Evolutionary conservation across 2,113 vertebrate species (phyloP).

Genomic region (Thomomys bottae): DNA sequence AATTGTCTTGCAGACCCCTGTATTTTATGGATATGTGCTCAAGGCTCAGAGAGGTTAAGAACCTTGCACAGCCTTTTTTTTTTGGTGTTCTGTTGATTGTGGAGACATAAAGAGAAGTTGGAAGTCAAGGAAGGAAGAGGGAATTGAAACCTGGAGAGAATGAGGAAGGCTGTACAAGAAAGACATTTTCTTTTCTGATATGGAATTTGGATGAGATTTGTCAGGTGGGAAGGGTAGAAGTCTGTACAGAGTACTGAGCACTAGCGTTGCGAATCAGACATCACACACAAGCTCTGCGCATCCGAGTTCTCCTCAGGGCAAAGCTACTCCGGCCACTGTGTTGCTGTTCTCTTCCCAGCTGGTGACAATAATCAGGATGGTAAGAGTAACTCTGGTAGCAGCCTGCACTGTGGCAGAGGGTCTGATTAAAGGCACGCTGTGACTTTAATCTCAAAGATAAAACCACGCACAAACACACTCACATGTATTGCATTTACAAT

Average conservation of each 20-base stretch:
- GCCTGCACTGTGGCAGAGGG: too few species aligned
- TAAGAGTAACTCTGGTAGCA: background rate
- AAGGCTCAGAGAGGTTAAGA: too few species aligned
- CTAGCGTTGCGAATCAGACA: background rate
- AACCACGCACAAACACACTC: background rate
- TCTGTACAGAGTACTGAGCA: background rate
- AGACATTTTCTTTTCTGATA: background rate
- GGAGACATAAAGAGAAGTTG: background rate
- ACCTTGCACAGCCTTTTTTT: background rate
- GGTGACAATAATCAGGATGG: background rate
- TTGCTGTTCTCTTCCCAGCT: background rate
- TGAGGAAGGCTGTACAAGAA: background rate
- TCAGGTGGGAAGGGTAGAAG: conserved; percentile 16
- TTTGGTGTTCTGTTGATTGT: background rate
- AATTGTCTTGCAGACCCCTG: too few species aligned
- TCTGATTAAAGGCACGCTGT: background rate
- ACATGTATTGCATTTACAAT: background rate
- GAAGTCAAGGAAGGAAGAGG: background rate
- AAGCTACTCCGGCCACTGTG: background rate
- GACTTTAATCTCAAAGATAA: background rate
- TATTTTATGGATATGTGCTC: background rate
- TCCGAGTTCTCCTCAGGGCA: too few species aligned
- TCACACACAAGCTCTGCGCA: background rate
- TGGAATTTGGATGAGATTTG: background rate
- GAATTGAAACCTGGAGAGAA: background rate